A percentile compares a stretch with the other conserved stretches of the same genome.
phyloP scores from a whole-genome alignment of 2,888 invertebrate species.

The Neoitamus cyanurus region DNA sequence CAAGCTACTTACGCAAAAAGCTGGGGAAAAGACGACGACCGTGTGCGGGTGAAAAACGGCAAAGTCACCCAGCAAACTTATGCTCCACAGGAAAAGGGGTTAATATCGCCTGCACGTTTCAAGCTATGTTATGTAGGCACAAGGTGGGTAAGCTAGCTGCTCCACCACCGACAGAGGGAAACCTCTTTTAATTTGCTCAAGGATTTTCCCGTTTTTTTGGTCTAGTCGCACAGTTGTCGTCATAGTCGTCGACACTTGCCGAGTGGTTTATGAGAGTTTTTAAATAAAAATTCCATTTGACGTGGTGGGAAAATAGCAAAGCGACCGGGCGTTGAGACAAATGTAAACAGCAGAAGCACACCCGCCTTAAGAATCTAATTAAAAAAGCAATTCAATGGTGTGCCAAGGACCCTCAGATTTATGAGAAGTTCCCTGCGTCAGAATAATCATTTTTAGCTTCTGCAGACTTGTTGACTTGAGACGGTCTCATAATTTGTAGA shows the following conservation, averaged over 20 bases:
- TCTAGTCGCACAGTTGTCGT: neutral
- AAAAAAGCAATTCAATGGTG: neutral
- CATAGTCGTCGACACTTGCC: neutral
- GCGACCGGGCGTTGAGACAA: neutral
- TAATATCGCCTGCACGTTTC: neutral
- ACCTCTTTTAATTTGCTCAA: neutral
- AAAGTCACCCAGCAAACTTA: neutral
- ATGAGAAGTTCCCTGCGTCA: neutral
- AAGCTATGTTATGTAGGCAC: neutral
- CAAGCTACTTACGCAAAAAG: slow-evolving; percentile 19
- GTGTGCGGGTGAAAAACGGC: neutral
- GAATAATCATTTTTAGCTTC: neutral
- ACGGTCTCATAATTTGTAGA: neutral
- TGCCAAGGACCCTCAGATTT: neutral
- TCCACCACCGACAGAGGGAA: neutral
- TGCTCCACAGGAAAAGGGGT: neutral
- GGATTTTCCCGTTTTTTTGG: neutral
- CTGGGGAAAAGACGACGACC: neutral
- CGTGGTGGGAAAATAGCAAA: neutral
- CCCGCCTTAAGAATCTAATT: neutral
- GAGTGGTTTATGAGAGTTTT: neutral
- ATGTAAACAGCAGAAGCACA: neutral
- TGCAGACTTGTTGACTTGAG: neutral
- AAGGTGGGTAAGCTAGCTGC: neutral
- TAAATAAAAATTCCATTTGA: slow-evolving; percentile 5